Evolutionary conservation across 2,888 invertebrate genomes (phyloP).

Genomic region (Ochropacha duplaris): DNA sequence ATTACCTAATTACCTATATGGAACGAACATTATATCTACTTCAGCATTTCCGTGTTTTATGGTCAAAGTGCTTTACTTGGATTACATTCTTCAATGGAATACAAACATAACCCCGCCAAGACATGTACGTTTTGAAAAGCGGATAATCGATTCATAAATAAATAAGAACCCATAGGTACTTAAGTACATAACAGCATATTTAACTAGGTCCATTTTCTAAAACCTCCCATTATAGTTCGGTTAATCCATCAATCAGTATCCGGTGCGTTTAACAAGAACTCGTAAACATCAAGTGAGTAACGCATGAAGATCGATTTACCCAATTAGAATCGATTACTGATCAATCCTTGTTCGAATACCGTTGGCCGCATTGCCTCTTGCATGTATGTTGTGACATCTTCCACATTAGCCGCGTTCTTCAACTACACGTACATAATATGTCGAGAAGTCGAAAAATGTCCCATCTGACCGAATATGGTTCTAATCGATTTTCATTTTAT

Average conservation of each 20-base stretch:
- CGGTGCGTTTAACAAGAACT: conserved; percentile 44
- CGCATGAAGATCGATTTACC: conserved; percentile 62
- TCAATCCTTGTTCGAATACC: conserved; percentile 36
- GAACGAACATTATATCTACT: too few species aligned
- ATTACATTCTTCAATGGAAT: too few species aligned
- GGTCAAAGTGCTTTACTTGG: too few species aligned
- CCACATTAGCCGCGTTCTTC: conserved; percentile 43
- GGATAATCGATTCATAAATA: not conserved
- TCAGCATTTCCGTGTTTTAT: too few species aligned
- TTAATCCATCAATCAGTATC: conserved; percentile 50
- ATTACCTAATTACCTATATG: too few species aligned
- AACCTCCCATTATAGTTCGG: conserved; percentile 34
- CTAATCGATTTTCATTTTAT: conserved; percentile 3
- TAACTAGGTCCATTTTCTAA: conserved; percentile 33
- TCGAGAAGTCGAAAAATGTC: conserved; percentile 19
- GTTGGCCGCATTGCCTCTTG: conserved; percentile 33
- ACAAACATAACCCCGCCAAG: too few species aligned
- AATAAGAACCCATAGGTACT: not conserved
- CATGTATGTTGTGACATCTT: conserved; percentile 57
- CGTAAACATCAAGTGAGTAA: conserved; percentile 57
- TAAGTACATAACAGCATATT: not conserved
- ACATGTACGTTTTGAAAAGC: too few species aligned
- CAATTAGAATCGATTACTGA: conserved; percentile 66
- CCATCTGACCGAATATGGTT: conserved; percentile 17
- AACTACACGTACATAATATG: conserved; percentile 27